A percentile compares a stretch with the other conserved stretches of the same genome.
Evolutionary conservation across 1,140 invertebrate species (phyloP).

Genomic region (Sminthurinus signatus): DNA sequence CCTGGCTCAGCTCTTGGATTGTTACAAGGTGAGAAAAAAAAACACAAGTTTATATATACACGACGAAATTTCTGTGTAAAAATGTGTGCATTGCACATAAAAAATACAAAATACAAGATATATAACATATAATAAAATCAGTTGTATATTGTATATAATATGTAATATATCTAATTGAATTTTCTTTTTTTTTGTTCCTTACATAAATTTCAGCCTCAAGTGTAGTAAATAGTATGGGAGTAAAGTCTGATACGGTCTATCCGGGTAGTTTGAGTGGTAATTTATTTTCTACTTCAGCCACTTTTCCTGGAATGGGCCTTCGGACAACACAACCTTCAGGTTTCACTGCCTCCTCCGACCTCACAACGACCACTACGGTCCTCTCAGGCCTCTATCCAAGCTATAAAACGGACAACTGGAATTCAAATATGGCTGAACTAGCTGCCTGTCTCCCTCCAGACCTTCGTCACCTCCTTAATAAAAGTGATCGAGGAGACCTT

Average conservation of each 20-base stretch:
- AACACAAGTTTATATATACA: too few relatives aligned
- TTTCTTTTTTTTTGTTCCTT: slow-evolving; percentile 34
- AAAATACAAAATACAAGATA: too few relatives aligned
- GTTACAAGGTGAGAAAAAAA: slow-evolving; percentile 49
- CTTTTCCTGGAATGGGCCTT: slow-evolving; percentile 37
- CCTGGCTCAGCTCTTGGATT: slow-evolving; percentile 51
- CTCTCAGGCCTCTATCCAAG: slow-evolving; percentile 38
- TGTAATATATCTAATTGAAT: too few relatives aligned
- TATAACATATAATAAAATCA: too few relatives aligned
- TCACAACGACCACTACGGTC: slow-evolving; percentile 42
- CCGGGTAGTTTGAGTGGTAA: slow-evolving; percentile 28
- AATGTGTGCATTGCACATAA: too few relatives aligned
- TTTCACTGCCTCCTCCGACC: slow-evolving; percentile 31
- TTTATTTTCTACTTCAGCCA: slow-evolving; percentile 37
- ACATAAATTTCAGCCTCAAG: slow-evolving; percentile 46
- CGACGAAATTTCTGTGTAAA: too few relatives aligned
- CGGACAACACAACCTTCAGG: slow-evolving; percentile 41
- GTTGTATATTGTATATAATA: too few relatives aligned
- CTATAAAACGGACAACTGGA: slow-evolving; percentile 39
- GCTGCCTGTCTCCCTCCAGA: slow-evolving; percentile 50
- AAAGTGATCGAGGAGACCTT: slow-evolving; percentile 9
- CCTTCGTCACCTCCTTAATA: slow-evolving; percentile 47
- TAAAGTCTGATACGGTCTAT: slow-evolving; percentile 31
- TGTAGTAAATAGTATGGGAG: slow-evolving; percentile 45
- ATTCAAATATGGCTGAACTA: slow-evolving; percentile 44